phyloP scores from a whole-genome alignment of 1,140 invertebrate species.

The Condylostylus longicornis region DNA sequence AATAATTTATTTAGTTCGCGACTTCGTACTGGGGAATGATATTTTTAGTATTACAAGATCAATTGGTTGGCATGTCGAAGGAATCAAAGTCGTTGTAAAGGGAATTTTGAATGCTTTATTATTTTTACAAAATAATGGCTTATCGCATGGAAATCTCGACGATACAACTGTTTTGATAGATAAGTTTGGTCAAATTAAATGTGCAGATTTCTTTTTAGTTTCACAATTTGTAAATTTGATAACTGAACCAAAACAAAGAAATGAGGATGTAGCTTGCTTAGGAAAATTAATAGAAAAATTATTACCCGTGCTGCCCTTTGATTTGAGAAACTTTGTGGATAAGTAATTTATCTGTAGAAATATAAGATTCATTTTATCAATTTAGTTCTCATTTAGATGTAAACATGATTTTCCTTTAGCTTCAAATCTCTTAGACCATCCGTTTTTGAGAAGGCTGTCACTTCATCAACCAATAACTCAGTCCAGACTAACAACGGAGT shows the following conservation, averaged over 20 bases:
- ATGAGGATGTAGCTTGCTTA: conserved; percentile 24
- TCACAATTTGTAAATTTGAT: conserved; percentile 23
- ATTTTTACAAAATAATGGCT: conserved; percentile 60
- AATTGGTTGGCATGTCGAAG: conserved; percentile 28
- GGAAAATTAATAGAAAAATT: conserved; percentile 23
- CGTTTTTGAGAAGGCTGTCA: conserved; percentile 36
- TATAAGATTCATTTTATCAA: no score
- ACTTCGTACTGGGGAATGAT: conserved; percentile 42
- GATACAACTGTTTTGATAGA: conserved; percentile 50
- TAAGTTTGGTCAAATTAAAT: conserved; percentile 37
- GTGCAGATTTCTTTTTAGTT: conserved; percentile 59
- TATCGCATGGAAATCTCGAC: conserved; percentile 59
- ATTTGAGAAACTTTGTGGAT: conserved; percentile 54
- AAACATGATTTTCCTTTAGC: conserved; percentile 28
- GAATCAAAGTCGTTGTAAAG: conserved; percentile 35
- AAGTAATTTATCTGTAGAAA: no score
- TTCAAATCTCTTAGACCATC: conserved; percentile 39
- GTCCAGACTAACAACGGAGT: conserved; percentile 69
- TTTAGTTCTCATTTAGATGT: conserved; percentile 12
- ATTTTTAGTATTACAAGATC: conserved; percentile 23
- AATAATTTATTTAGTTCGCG: conserved; percentile 45
- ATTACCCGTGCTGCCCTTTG: conserved; percentile 33
- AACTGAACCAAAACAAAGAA: conserved; percentile 28
- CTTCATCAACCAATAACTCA: conserved; percentile 28
- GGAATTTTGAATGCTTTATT: conserved; percentile 50